phyloP scores from a whole-genome alignment of 2,797 vertebrate genomes.

The Onychomys torridus region DNA sequence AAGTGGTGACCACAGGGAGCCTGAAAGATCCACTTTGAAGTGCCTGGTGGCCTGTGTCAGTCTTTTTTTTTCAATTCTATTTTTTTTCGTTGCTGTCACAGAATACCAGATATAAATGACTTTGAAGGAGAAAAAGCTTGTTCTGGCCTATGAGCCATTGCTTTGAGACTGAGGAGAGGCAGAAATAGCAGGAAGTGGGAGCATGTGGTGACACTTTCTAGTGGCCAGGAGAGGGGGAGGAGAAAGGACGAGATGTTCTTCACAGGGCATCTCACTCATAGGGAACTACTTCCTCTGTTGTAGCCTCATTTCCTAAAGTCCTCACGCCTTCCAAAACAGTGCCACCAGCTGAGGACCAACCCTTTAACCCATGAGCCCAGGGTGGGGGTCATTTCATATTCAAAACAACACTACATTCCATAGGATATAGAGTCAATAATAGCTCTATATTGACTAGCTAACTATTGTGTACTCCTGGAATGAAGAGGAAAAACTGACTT shows the following conservation, averaged over 20 bases:
- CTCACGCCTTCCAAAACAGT: not conserved
- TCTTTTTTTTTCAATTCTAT: not conserved
- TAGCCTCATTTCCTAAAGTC: not conserved
- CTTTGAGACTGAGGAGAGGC: not conserved
- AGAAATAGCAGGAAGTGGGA: not conserved
- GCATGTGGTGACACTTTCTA: not conserved
- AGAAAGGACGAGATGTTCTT: not conserved
- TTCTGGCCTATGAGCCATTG: not conserved
- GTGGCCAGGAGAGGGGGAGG: not conserved
- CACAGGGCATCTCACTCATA: no score
- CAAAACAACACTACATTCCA: not conserved
- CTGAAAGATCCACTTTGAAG: not conserved
- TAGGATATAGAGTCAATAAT: not conserved
- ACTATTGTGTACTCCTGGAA: not conserved
- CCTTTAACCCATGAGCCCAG: not conserved
- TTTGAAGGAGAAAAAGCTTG: not conserved
- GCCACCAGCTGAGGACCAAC: not conserved
- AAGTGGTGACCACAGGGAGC: not conserved
- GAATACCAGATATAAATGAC: not conserved
- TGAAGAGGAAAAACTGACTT: not conserved
- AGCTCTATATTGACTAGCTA: not conserved
- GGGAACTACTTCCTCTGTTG: not conserved
- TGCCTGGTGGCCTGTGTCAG: not conserved
- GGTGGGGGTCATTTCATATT: not conserved
- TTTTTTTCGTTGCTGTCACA: not conserved